Evolutionary conservation across 2,113 vertebrate genomes (phyloP), one percentile per base, ranked within the genome.

Genomic region (Oryctolagus cuniculus): DNA sequence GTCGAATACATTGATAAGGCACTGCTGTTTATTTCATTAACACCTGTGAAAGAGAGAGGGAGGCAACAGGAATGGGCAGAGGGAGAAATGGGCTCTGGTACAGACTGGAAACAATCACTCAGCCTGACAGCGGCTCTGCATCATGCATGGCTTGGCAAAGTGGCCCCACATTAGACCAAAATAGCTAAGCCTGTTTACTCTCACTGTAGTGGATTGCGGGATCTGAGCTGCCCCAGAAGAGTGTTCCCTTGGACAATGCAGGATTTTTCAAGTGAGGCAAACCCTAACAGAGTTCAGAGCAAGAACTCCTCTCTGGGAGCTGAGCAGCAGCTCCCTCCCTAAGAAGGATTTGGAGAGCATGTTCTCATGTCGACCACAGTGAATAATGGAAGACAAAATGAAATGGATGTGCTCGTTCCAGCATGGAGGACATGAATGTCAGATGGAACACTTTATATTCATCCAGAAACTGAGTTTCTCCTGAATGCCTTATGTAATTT

Each of bases 381-480:
- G 79, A 89, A 89, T n/a, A 92, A 34, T 15, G 61, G 13, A 92
- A 80, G 16, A 31, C 34, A 72, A 87, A 58, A 85, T 88, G 38
- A 51, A 36, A 74, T 49, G 61, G 70, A 51, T 8, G 11, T 70
- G 15, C 10, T 29, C 21, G 25, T 34, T 16, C 11, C 29, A 87
- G 81, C n/a, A 17, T 16, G 1, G 0, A 53, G 63, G 58, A 25
- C 38, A 25, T 9, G 74, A 17, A 53, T 38, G 24, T 16, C 51
- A 92, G n/a, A 51, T 2, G 8, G 11, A 31, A 10, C 22, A 64
- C 31, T 73, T 88, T 75, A 73, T 10, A 87, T 70, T 67, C 15
- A 63, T 5, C 34, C 0, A 44, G 38, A 95, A 93, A 89, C 44
- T 51, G 21, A 66, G 49, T 73, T 90, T 89, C 61, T 92, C 78